Percentiles rank a stretch among this genome's conserved stretches.
These are phyloP conservation scores for Rhabdomys pumilio DNA, from an alignment of 2,797 vertebrate genomes.

Conservation along the genomic window DNA sequence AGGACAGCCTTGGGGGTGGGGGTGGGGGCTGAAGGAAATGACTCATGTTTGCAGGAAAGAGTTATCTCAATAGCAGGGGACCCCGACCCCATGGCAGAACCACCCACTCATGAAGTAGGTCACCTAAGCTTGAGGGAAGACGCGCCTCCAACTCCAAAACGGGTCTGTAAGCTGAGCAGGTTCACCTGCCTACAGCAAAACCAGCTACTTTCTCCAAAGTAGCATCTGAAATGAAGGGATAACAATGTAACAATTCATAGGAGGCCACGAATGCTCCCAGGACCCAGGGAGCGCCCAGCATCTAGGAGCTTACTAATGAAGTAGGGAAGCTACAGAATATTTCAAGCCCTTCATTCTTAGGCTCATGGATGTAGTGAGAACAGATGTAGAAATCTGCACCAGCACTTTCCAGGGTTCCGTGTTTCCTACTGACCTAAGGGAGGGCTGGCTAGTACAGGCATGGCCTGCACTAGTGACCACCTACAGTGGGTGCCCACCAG, in stretches of 20 bases:
- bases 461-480: neutral
- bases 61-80: neutral
- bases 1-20: neutral
- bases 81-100: neutral
- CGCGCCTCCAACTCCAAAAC: fast-evolving
- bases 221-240: neutral
- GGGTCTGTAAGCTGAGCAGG: fast-evolving
- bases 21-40: neutral
- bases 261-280: neutral
- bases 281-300: too few relatives aligned
- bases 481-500: too few relatives aligned
- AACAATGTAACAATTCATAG: neutral
- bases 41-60: neutral
- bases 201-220: neutral
- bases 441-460: neutral
- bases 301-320: slow-evolving; percentile 43
- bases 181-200: neutral
- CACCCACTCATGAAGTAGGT: neutral
- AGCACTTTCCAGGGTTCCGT: neutral
- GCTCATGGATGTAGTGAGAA: slow-evolving; percentile 62
- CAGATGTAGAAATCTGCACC: neutral
- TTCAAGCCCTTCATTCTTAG: slow-evolving; percentile 46
- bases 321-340: slow-evolving; percentile 30
- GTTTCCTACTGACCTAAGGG: fast-evolving
- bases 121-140: neutral